Base-by-base conservation (phyloP, 2,888 invertebrate species). In the Chelonus formosanus region DNA sequence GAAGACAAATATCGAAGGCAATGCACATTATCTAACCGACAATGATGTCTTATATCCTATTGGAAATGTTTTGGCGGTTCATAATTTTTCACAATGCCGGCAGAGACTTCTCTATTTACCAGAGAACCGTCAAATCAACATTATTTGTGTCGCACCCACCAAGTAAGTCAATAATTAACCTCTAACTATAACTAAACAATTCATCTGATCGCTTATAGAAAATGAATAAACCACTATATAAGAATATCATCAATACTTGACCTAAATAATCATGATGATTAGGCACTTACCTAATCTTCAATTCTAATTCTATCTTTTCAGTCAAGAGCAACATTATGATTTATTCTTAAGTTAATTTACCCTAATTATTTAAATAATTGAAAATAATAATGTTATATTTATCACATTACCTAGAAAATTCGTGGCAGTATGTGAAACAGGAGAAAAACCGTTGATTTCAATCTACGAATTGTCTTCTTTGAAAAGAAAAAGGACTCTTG, bases 1-100 rank as follows among this genome's bases (percentile, higher is more conserved):
- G 32, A 86, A 88, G 63, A 90, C 90, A 10, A 87, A 89, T 70
- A 87, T 89, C 67, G 86, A 87, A 73, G 90, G 90, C 65, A 94
- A 93, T 82, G 90, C 90, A 4, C 90, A 92, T 78, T 93, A 90
- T 76, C 84, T 92, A 63, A 86, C 88, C 31, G 92, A 92, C 77
- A 89, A 91, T 35, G 93, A 94, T 78, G 88, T 94, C 47, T 86
- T 94, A 57, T 94, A 94, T 83, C 92, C 93, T 0, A 92, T 92
- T 40, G 94, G 94, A 60, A 90, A 91, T 59, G 91, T 91, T 1
- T 84, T 95, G 57, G 88, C 90, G 0, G 86, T 94, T 67, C 93
- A 95, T 75, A 91, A 94, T 80, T 89, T 89, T 80, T 86, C 88
- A 5, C 88, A 89, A 74, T 90, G 90, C 77, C 90, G 89, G 71